Base-by-base conservation (phyloP, 1,140 invertebrate species). In the Solen grandis region DNA sequence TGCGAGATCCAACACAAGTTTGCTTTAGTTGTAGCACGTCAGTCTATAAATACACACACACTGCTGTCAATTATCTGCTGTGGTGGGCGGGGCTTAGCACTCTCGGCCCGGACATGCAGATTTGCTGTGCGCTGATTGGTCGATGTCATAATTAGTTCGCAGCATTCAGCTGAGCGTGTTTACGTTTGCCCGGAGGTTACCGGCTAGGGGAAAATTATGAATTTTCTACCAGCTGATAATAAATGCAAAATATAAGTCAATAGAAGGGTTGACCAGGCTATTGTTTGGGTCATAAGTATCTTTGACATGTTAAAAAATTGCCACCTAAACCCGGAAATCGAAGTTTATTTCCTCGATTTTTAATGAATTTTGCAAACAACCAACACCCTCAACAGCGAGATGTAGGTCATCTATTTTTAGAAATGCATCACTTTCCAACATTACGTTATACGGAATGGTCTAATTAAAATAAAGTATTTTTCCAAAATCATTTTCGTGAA, bases 121-220 rank as follows among this genome's bases (percentile, higher is more conserved):
- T 59, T 38, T 50, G 50, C 54, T 16, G 54, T 38, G 63, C 54
- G 54, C 65, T 78, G 75, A 78, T 78, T 78, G 75, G 75, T 50
- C 35, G 19, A 38, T 14, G 41, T 52, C 1, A 33, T 60, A 16
- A 27, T 36, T 19, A 3, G 29, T 55, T 60, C 62, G 60, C 27
- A 63, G 52, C 25, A 22, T 68, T 5, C 54, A 4, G 19, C 19
- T 4, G 54, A 55, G 5, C 5, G 5, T 5, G n/a, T 27, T 19
- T 19, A n/a, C 54, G 4, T 46, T 41, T 66, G 62, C 62, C 36
- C 22, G 31, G 14, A 41, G 62, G 36, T 14, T n/a, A 25, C 8
- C 41, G n/a, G 31, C 22, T 69, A 41, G 55, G 38, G 52, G 57
- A 50, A 36, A 70, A 29, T 14, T 35, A 22, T 36, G 68, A 54